Evolutionary conservation across 1,140 invertebrate genomes (phyloP).

Genomic region (Drosophila hydei): DNA sequence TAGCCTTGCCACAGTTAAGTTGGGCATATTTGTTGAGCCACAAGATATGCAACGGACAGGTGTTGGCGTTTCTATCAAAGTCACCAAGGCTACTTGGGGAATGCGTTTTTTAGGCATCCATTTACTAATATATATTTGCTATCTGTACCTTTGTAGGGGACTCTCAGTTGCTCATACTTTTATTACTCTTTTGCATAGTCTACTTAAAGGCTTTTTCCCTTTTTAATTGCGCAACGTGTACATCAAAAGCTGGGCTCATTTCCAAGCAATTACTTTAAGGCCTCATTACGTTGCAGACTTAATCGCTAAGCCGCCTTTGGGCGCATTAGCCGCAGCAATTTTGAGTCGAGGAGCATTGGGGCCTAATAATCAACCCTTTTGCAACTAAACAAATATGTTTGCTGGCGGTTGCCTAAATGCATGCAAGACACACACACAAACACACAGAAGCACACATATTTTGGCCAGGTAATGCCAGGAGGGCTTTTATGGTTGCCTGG

Average conservation of each 20-base stretch:
- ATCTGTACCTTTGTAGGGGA: slow-evolving; percentile 3
- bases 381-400: slow-evolving; percentile 56
- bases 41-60: not conserved
- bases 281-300: slow-evolving; percentile 43
- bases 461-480: slow-evolving; percentile 36
- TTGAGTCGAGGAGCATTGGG: slow-evolving; percentile 9
- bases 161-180: not conserved
- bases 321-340: slow-evolving; percentile 65
- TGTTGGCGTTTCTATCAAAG: too few species aligned
- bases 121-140: not conserved
- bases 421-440: slow-evolving; percentile 33
- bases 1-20: not conserved
- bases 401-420: slow-evolving; percentile 36
- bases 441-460: not conserved
- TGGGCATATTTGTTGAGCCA: slow-evolving; percentile 3
- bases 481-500: not conserved
- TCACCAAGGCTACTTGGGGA: too few species aligned
- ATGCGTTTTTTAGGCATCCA: not conserved
- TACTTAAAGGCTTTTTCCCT: not conserved
- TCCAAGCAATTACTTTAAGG: slow-evolving; percentile 69
- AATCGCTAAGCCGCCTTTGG: slow-evolving; percentile 64
- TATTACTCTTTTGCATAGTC: not conserved
- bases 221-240: slow-evolving; percentile 49
- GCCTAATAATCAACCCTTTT: slow-evolving; percentile 65
- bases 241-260: slow-evolving; percentile 54